Conservation (phyloP, 2,113 vertebrate genomes). For the Dunckerocampus dactyliophorus region DNA sequence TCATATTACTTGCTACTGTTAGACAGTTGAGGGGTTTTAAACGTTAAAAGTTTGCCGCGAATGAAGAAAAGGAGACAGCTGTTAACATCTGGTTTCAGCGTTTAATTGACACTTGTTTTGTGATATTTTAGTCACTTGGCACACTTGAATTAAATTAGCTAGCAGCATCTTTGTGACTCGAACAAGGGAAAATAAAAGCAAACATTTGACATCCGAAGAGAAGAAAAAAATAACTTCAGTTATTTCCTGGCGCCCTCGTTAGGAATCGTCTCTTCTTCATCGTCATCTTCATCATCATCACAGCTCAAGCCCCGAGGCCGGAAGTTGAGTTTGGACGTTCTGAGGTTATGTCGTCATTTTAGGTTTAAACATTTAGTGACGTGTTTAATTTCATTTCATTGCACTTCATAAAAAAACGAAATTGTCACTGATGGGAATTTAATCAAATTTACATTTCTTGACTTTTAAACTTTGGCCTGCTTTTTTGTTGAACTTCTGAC, state of each 20-base stretch:
- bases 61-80: not conserved
- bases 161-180: constrained; percentile 60
- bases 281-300: not conserved
- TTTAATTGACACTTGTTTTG: constrained; percentile 82
- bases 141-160: constrained; percentile 69
- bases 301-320: too few species aligned
- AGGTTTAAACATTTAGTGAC: not conserved
- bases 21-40: too few species aligned
- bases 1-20: too few species aligned
- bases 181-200: constrained; percentile 6
- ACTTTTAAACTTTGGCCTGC: constrained; percentile 1
- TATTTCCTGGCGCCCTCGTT: not conserved
- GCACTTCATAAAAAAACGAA: not conserved
- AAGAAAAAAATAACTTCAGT: not conserved
- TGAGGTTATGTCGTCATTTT: not conserved
- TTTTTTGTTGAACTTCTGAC: not conserved
- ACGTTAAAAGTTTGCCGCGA: not conserved
- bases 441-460: not conserved
- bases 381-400: not conserved
- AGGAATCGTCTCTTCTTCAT: not conserved
- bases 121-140: constrained; percentile 66
- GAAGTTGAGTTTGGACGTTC: too few species aligned
- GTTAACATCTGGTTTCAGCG: constrained; percentile 44
- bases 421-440: not conserved
- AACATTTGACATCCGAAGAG: not conserved